A percentile compares a stretch with the other conserved stretches of the same genome.
Conservation (phyloP, 37 sponge, comb jelly and placozoan genomes). For the Agelas oroides region DNA sequence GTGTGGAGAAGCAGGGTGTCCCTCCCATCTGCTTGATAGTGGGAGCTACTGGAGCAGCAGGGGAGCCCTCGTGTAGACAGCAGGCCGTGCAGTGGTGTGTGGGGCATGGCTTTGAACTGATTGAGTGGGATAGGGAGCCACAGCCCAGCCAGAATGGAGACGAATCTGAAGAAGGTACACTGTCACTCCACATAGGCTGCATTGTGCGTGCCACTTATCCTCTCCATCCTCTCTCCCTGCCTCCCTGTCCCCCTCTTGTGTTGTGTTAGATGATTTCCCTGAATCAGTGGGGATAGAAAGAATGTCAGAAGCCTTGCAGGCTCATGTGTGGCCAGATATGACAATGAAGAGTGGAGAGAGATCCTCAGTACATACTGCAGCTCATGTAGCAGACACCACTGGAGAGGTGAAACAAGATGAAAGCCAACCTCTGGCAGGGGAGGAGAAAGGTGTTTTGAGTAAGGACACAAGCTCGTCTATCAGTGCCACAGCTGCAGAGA, state of each 20-base stretch:
- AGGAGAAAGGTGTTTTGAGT: too few relatives aligned
- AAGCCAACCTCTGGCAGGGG: neutral
- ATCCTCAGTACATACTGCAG: neutral
- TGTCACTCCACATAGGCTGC: neutral
- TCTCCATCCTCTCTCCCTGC: neutral
- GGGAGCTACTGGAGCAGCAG: slow-evolving; percentile 1
- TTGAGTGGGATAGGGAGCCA: slow-evolving; percentile 45
- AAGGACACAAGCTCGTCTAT: too few relatives aligned
- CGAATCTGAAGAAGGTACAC: neutral
- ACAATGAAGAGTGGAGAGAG: slow-evolving; percentile 27
- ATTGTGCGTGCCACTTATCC: neutral
- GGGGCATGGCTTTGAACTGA: slow-evolving; percentile 65
- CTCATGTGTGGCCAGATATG: slow-evolving; percentile 82
- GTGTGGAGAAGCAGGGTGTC: neutral
- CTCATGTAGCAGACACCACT: neutral
- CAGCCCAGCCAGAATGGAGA: neutral
- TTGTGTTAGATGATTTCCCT: neutral
- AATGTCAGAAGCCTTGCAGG: slow-evolving; percentile 74
- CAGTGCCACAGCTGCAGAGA: too few relatives aligned
- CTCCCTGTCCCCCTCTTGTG: neutral
- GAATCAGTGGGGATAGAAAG: slow-evolving; percentile 48
- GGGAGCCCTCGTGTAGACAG: neutral
- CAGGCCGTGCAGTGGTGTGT: slow-evolving; percentile 70
- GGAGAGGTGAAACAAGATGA: neutral
- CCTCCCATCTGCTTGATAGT: slow-evolving; percentile 51